Evolutionary conservation across 2,113 vertebrate genomes (phyloP).

Genomic region (Stercorarius parasiticus): DNA sequence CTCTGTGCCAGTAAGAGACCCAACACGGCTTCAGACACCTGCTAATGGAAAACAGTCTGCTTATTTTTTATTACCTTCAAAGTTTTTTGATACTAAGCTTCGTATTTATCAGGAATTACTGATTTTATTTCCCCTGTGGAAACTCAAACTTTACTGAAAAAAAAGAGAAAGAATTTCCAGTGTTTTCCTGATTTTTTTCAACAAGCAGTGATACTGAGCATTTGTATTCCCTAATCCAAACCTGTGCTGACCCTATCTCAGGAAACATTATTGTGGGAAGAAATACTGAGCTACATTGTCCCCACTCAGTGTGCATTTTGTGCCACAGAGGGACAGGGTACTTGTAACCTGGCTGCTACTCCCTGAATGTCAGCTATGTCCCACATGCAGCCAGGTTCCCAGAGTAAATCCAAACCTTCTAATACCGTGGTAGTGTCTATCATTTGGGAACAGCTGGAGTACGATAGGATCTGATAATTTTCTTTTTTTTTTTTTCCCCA

Average conservation of each 20-base stretch:
- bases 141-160: background rate
- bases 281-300: background rate
- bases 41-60: background rate
- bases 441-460: background rate
- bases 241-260: background rate
- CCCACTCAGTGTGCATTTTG: background rate
- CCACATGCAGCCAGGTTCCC: background rate
- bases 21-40: background rate
- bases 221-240: background rate
- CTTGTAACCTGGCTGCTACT: background rate
- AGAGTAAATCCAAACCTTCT: background rate
- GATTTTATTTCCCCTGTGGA: background rate
- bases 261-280: background rate
- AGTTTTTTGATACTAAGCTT: background rate
- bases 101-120: background rate
- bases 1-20: background rate
- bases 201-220: background rate
- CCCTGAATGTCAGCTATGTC: background rate
- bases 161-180: background rate
- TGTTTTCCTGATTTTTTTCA: background rate
- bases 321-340: background rate
- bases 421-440: background rate
- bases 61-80: background rate
- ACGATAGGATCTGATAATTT: background rate
- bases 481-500: background rate